Evolutionary conservation across 2,797 vertebrate genomes (phyloP).

Genomic region (Coilia nasus): DNA sequence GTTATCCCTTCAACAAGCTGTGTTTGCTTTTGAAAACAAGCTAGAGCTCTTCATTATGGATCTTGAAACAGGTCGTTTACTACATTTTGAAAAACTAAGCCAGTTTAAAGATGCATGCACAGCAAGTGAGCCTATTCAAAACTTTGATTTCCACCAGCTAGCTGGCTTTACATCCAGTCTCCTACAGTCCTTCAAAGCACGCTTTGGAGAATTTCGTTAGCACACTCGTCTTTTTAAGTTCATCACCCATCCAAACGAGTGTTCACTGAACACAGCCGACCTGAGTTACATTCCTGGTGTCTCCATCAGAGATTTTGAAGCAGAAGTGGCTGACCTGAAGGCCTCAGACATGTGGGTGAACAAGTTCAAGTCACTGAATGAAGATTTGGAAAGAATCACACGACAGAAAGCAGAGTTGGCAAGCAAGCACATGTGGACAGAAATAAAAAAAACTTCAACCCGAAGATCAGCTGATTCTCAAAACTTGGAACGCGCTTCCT

Average conservation of each 20-base stretch:
- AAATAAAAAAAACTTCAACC: constrained; percentile 53
- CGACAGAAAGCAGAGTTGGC: constrained; percentile 40
- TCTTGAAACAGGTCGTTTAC: constrained; percentile 48
- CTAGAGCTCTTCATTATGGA: constrained; percentile 46
- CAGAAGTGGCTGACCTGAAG: constrained; percentile 50
- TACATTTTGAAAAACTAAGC: constrained; percentile 42
- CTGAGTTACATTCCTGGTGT: constrained; percentile 47
- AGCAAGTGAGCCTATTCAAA: constrained; percentile 50
- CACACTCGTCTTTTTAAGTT: constrained; percentile 38
- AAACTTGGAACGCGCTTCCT: constrained; percentile 57
- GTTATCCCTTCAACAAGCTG: constrained; percentile 58
- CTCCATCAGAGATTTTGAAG: constrained; percentile 53
- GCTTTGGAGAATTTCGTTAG: constrained; percentile 55
- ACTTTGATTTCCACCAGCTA: constrained; percentile 36
- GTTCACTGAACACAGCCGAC: constrained; percentile 41
- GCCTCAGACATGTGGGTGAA: constrained; percentile 53
- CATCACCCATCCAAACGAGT: constrained; percentile 57
- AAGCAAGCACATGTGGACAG: constrained; percentile 43
- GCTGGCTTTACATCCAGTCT: constrained; percentile 52
- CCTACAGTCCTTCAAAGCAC: constrained; percentile 49
- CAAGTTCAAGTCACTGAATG: constrained; percentile 54
- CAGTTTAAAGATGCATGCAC: constrained; percentile 48
- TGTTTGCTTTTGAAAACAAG: constrained; percentile 47
- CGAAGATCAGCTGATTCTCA: constrained; percentile 49
- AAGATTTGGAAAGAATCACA: constrained; percentile 41